These are phyloP conservation scores for Petrocephalus sullivani DNA, from an alignment of 2,797 vertebrate genomes.

Conservation along the genomic window DNA sequence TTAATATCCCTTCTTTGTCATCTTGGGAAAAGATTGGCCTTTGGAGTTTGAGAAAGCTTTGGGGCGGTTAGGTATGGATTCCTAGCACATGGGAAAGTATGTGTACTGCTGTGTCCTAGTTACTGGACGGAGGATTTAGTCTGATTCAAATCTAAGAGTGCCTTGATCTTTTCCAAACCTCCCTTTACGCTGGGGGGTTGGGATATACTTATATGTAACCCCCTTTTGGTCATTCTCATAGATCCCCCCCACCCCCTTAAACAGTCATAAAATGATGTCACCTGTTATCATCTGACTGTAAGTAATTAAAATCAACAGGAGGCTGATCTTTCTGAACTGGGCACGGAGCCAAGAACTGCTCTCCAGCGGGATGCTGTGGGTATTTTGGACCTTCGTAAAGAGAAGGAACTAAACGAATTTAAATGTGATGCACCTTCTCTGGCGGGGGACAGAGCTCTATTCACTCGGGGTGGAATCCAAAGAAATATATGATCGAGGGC, in stretches of 20 bases:
- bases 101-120: neutral
- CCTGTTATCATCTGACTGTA: neutral
- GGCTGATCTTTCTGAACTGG: neutral
- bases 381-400: neutral
- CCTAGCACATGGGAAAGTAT: neutral
- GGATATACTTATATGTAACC: neutral
- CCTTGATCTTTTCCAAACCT: neutral
- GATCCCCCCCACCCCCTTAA: neutral
- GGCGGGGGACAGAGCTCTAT: neutral
- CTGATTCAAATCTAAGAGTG: neutral
- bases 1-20: neutral
- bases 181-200: neutral
- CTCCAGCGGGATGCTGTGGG: neutral
- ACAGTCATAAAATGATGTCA: neutral
- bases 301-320: slow-evolving; percentile 15
- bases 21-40: neutral
- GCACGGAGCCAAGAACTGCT: neutral
- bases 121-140: neutral
- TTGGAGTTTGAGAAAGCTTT: neutral
- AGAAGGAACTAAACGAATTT: neutral
- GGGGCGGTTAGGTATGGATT: neutral
- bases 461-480: neutral
- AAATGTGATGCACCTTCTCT: neutral
- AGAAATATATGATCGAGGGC: neutral
- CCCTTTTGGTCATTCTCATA: neutral